A percentile compares a stretch with the other conserved stretches of the same genome.
Evolutionary conservation across 2,888 invertebrate species (phyloP).

Genomic region (Tachina grossa): DNA sequence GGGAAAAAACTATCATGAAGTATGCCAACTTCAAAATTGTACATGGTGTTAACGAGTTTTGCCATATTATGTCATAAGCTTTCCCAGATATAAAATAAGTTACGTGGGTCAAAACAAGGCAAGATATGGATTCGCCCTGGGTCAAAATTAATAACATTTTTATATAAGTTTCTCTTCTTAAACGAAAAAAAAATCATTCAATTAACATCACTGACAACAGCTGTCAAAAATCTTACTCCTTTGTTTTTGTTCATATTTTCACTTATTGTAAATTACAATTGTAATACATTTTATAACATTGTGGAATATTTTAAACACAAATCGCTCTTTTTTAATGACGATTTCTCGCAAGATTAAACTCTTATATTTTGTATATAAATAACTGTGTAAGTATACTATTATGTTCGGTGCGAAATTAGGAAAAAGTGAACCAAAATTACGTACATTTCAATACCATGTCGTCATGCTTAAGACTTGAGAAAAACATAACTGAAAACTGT

Average conservation of each 20-base stretch:
- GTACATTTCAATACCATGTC: slow-evolving; percentile 23
- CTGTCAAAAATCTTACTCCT: slow-evolving; percentile 43
- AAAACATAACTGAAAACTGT: not conserved
- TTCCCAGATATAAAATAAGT: too few relatives aligned
- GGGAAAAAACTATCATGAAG: too few relatives aligned
- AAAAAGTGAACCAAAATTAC: slow-evolving; percentile 12
- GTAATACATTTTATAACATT: slow-evolving; percentile 35
- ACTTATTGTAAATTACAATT: not conserved
- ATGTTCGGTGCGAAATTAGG: not conserved
- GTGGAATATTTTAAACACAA: slow-evolving; percentile 8
- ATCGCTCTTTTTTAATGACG: not conserved
- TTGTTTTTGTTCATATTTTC: slow-evolving; percentile 37
- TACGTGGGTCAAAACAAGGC: too few relatives aligned
- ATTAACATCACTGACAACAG: slow-evolving; percentile 26
- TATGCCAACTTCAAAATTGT: too few relatives aligned
- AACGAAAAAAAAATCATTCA: not conserved
- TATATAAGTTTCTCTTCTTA: too few relatives aligned
- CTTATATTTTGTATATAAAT: slow-evolving; percentile 28
- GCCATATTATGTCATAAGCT: too few relatives aligned
- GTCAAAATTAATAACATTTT: too few relatives aligned
- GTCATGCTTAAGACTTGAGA: slow-evolving; percentile 12
- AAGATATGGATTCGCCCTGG: too few relatives aligned
- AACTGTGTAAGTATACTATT: slow-evolving; percentile 4
- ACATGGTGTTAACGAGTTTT: too few relatives aligned
- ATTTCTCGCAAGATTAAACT: slow-evolving; percentile 17